phyloP scores from a whole-genome alignment of 2,113 vertebrate genomes.

The Peromyscus californicus region DNA sequence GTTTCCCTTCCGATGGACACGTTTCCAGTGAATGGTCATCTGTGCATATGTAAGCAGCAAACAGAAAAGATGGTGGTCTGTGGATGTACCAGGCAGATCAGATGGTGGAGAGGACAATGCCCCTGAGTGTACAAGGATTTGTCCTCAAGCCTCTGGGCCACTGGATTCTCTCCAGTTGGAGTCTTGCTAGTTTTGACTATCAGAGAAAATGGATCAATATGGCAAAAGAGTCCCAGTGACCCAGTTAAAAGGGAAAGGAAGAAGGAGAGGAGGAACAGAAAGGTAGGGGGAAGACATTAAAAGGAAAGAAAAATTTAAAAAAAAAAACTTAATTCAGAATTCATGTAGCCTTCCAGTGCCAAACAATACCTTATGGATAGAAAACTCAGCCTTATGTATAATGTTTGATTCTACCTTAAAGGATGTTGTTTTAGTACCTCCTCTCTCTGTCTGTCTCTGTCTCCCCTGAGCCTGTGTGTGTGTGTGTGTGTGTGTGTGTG shows the following conservation, averaged over 20 bases:
- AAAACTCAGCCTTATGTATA: background rate
- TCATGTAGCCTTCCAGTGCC: background rate
- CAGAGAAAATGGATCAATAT: slow-evolving; percentile 27
- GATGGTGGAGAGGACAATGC: background rate
- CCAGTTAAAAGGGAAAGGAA: background rate
- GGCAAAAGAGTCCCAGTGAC: background rate
- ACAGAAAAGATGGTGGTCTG: background rate
- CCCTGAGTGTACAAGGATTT: background rate
- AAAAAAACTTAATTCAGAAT: background rate
- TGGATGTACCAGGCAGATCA: background rate
- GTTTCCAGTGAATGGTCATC: background rate
- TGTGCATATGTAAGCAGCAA: background rate
- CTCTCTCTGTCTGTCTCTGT: background rate
- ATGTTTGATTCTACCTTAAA: background rate
- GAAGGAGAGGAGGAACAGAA: background rate
- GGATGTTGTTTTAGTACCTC: background rate
- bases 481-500: background rate
- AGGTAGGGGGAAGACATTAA: background rate
- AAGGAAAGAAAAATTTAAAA: background rate
- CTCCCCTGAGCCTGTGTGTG: background rate
- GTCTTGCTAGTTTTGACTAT: background rate
- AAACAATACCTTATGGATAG: background rate
- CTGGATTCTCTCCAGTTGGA: background rate
- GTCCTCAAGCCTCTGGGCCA: background rate
- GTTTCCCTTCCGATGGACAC: background rate